Evolutionary conservation across 2,888 invertebrate species (phyloP).

Genomic region (Dasypogon diadema): DNA sequence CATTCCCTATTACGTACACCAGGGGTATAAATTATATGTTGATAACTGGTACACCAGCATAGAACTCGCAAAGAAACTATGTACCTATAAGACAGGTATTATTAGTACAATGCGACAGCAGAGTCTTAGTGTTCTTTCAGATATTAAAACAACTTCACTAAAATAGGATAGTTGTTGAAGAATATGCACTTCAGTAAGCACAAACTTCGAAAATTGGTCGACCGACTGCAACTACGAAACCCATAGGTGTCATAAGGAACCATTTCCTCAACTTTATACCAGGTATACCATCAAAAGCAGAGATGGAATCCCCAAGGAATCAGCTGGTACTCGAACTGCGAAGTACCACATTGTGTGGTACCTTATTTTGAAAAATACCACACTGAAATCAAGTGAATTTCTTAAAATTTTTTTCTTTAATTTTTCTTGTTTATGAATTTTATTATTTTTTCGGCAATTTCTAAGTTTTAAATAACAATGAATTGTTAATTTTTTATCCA

Average conservation of each 20-base stretch:
- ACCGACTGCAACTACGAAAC: too few species aligned
- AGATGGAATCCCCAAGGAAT: too few species aligned
- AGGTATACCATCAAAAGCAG: too few species aligned
- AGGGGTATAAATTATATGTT: not conserved
- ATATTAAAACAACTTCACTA: too few species aligned
- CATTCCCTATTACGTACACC: not conserved
- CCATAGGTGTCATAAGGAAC: too few species aligned
- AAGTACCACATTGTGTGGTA: not conserved
- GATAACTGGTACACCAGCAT: not conserved
- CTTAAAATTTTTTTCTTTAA: not conserved
- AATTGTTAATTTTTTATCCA: not conserved
- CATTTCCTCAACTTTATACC: too few species aligned
- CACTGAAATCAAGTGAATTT: not conserved
- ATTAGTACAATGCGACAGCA: not conserved
- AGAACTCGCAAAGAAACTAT: not conserved
- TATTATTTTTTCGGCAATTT: not conserved
- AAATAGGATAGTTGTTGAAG: too few species aligned
- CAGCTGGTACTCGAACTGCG: too few species aligned
- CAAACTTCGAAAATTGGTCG: too few species aligned
- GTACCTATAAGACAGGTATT: not conserved
- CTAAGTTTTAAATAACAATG: not conserved
- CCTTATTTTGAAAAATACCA: not conserved
- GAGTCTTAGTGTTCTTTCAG: too few species aligned
- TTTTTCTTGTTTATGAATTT: not conserved
- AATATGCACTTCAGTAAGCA: too few species aligned